These are phyloP conservation scores for Cherax destructor DNA, from an alignment of 1,140 invertebrate species.

Conservation along the genomic window DNA sequence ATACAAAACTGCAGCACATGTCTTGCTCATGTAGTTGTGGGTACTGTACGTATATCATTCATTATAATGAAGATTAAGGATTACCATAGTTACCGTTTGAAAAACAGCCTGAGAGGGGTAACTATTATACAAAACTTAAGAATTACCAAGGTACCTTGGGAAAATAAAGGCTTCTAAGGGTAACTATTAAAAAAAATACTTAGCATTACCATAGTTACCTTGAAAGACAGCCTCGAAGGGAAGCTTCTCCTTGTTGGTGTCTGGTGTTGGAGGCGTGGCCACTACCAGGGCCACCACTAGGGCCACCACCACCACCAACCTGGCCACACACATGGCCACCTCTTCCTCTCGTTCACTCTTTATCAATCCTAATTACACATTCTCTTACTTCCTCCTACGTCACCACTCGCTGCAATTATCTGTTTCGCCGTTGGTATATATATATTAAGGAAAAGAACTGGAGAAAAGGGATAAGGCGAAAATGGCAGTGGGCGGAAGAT, in stretches of 20 bases:
- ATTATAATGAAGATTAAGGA: too few relatives aligned
- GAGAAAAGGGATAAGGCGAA: background rate
- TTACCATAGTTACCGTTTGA: too few relatives aligned
- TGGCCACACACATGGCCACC: background rate
- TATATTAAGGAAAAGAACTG: background rate
- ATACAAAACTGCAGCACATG: too few relatives aligned
- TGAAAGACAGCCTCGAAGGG: constrained; percentile 37
- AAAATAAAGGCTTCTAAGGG: too few relatives aligned
- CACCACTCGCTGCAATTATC: background rate
- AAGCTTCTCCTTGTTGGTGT: constrained; percentile 15
- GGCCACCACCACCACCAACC: background rate
- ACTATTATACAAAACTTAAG: too few relatives aligned
- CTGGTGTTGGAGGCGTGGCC: background rate
- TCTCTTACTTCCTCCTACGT: background rate
- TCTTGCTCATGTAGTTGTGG: too few relatives aligned
- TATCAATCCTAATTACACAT: background rate
- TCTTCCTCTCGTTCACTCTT: background rate
- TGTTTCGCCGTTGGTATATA: background rate
- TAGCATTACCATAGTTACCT: constrained; percentile 1
- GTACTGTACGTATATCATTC: too few relatives aligned
- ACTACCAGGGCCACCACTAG: background rate
- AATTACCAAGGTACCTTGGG: too few relatives aligned
- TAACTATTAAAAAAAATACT: too few relatives aligned
- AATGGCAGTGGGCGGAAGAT: background rate
- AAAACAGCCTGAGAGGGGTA: too few relatives aligned